Evolutionary conservation across 2,797 vertebrate genomes (phyloP).

Genomic region (Muscicapa comitata): DNA sequence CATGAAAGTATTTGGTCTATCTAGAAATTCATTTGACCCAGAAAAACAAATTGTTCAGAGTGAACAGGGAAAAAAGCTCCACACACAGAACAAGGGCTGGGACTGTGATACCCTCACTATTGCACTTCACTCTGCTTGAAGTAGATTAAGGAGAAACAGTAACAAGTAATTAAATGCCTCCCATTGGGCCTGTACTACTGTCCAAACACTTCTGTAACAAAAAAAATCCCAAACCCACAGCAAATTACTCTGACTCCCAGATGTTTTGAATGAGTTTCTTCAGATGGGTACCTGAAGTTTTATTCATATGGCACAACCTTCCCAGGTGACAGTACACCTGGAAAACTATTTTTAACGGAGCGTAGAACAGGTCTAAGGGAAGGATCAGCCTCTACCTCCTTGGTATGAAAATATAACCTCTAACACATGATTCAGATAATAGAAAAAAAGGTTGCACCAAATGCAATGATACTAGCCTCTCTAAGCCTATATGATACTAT

Average conservation of each 20-base stretch:
- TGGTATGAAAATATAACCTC: neutral
- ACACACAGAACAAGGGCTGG: conserved; percentile 17
- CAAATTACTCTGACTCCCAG: neutral
- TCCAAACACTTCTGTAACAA: neutral
- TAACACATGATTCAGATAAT: neutral
- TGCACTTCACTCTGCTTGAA: conserved; percentile 51
- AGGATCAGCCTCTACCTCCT: neutral
- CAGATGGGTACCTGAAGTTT: neutral
- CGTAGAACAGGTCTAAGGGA: neutral
- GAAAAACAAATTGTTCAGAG: conserved; percentile 65
- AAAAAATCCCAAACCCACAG: too few species aligned
- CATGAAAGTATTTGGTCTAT: conserved; percentile 67
- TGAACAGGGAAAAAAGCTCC: conserved; percentile 36
- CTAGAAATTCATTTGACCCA: conserved; percentile 71
- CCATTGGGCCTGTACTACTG: neutral
- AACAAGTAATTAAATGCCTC: conserved; percentile 3
- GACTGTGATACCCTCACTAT: neutral
- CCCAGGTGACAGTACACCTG: neutral
- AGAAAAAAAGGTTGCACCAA: neutral
- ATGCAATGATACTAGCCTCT: neutral
- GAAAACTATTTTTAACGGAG: neutral
- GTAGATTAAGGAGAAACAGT: conserved; percentile 30
- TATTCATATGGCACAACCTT: neutral
- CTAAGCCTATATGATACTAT: neutral
- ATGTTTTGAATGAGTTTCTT: neutral